Conservation (phyloP, 2,797 vertebrate genomes). For the Muraenolepis orangiensis region DNA sequence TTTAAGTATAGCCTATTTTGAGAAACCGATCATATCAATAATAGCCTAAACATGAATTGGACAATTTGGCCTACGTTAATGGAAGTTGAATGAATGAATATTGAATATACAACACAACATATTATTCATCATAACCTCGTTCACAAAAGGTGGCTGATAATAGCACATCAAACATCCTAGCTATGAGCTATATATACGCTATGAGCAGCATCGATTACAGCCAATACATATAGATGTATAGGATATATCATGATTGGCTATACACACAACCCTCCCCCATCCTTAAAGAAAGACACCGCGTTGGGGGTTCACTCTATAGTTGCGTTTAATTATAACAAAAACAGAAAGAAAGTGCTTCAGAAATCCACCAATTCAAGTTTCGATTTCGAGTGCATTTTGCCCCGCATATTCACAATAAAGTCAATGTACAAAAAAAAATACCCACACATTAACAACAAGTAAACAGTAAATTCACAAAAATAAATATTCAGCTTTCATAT, state of each 20-base stretch:
- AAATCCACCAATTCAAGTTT: slow-evolving; percentile 82
- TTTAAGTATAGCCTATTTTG: no score
- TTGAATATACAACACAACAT: no score
- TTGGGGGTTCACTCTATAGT: slow-evolving; percentile 64
- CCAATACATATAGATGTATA: no score
- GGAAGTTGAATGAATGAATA: no score
- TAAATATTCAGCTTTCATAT: slow-evolving; percentile 79
- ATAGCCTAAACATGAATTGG: no score
- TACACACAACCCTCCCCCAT: background rate
- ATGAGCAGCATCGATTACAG: background rate
- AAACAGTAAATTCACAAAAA: slow-evolving; percentile 75
- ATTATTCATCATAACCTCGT: background rate
- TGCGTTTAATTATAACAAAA: slow-evolving; percentile 74
- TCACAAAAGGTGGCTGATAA: background rate
- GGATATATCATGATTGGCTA: background rate
- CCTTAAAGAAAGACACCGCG: slow-evolving; percentile 46
- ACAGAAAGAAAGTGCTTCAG: slow-evolving; percentile 80
- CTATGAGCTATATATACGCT: background rate
- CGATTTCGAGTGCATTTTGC: slow-evolving; percentile 78
- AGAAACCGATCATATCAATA: no score
- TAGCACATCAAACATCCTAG: no score
- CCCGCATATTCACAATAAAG: slow-evolving; percentile 66
- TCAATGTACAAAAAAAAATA: slow-evolving; percentile 56
- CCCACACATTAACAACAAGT: no score
- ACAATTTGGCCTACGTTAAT: no score